Base-by-base conservation (phyloP, 2,797 vertebrate species). In the Sitta carolinensis region DNA sequence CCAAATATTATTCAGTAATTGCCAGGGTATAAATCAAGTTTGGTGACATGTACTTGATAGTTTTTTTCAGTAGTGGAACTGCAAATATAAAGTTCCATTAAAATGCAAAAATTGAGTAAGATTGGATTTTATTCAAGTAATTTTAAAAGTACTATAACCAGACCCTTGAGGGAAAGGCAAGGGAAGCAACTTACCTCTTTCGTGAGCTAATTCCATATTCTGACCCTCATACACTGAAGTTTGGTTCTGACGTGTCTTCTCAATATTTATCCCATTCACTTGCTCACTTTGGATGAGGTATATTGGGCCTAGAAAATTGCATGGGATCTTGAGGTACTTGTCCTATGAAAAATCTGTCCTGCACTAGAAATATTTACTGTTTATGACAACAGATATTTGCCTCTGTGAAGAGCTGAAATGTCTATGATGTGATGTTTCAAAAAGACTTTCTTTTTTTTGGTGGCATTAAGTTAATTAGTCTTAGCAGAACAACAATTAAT, bases 341-440 rank as follows among this genome's bases (percentile, higher is more conserved):
- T 96, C 91, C 91, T 66, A 32, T 74, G 51, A 91, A 94, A 94
- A 91, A 91, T 69, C 1, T 92, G 67, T 94, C 59, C 94, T 86
- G 54, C 11, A 38, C 45, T 50, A 61, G 47, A 66, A 93, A 85
- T 94, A 84, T 92, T 95, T 93, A 87, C 89, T 36, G 9, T 57
- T 43, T 95, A 68, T 95, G 96, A 92, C 87, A 95, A 87, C 54
- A 82, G 63, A 92, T 75, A 92, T 97, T 92, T 96, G 90, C 77
- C 47, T 14, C 29, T 29, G 32, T 50, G 91, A 78, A 90, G 82
- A 90, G 63, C 72, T 87, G 81, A 82, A 85, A 74, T 76, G 40
- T 58, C 91, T 90, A 5, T 77, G 68, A 82, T 82, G 59, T 61
- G 88, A 45, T n/a, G 66, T 93, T 94, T 84, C 47, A 91, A 93